A percentile compares a stretch with the other conserved stretches of the same genome.
Conservation (phyloP, 2,113 vertebrate genomes). For the Emydocephalus ijimae region DNA sequence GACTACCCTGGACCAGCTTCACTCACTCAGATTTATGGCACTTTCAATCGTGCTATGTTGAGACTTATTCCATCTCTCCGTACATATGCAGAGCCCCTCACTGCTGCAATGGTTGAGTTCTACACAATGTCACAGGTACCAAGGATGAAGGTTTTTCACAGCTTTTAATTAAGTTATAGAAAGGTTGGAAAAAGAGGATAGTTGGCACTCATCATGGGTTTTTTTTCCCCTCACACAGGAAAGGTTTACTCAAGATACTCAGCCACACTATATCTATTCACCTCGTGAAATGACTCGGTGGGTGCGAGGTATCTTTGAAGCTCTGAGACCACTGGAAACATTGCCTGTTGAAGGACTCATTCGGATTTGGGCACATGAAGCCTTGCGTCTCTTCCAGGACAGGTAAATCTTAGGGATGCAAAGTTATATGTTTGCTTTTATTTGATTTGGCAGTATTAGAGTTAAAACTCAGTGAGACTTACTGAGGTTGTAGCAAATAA, state of each 20-base stretch:
- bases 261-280: slow-evolving; percentile 98
- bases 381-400: slow-evolving; percentile 96
- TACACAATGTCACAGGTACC: slow-evolving; percentile 98
- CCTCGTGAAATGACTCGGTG: slow-evolving; percentile 98
- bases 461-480: background rate
- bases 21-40: slow-evolving; percentile 97
- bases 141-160: background rate
- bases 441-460: background rate
- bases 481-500: background rate
- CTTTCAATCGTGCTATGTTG: slow-evolving; percentile 97
- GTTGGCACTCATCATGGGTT: background rate
- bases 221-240: slow-evolving; percentile 71
- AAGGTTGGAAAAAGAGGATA: background rate
- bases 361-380: slow-evolving; percentile 98
- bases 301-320: slow-evolving; percentile 97
- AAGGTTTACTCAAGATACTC: slow-evolving; percentile 96
- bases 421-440: background rate
- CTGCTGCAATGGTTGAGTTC: slow-evolving; percentile 98
- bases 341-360: slow-evolving; percentile 96
- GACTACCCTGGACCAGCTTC: slow-evolving; percentile 97
- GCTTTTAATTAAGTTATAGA: background rate
- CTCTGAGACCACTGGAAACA: slow-evolving; percentile 91
- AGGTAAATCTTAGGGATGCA: slow-evolving; percentile 71
- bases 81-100: slow-evolving; percentile 93
- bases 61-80: slow-evolving; percentile 92